Evolutionary conservation across 2,113 vertebrate species (phyloP).

Genomic region (Polyodon spathula): DNA sequence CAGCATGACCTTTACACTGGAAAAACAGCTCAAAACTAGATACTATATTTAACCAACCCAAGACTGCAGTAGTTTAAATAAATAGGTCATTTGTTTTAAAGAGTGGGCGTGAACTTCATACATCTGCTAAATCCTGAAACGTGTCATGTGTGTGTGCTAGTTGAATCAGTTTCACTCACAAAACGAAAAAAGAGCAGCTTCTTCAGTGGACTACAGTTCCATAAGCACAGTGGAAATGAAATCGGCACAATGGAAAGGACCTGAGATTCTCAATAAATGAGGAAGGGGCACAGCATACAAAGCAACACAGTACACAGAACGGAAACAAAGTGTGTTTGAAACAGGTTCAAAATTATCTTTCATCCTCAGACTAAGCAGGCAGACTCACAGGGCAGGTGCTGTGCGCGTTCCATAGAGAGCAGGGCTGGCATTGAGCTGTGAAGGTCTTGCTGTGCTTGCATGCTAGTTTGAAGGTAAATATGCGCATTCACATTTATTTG

Average conservation of each 20-base stretch:
- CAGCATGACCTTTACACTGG: conserved; percentile 5
- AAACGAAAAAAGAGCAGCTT: neutral
- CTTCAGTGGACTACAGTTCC: neutral
- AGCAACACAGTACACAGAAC: conserved; percentile 14
- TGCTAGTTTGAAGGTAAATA: no score
- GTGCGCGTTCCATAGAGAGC: no score
- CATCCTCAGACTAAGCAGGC: no score
- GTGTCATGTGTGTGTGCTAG: neutral
- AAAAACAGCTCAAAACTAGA: neutral
- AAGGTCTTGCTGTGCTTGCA: no score
- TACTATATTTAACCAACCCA: conserved; percentile 5
- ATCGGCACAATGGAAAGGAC: conserved; percentile 12
- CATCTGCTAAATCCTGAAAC: neutral
- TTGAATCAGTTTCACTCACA: neutral
- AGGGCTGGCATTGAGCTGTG: no score
- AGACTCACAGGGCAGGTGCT: no score
- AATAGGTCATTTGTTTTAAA: conserved; percentile 7
- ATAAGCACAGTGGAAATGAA: conserved; percentile 1
- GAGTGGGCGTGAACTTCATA: conserved; percentile 15
- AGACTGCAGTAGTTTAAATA: conserved; percentile 3
- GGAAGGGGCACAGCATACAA: neutral
- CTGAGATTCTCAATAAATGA: conserved; percentile 2
- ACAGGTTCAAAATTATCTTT: no score
- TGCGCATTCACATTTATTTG: no score
- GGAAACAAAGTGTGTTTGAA: neutral